Percentiles rank a stretch among this genome's conserved stretches.
Evolutionary conservation across 2,888 invertebrate species (phyloP).

Genomic region (Cataglyphis cursor): DNA sequence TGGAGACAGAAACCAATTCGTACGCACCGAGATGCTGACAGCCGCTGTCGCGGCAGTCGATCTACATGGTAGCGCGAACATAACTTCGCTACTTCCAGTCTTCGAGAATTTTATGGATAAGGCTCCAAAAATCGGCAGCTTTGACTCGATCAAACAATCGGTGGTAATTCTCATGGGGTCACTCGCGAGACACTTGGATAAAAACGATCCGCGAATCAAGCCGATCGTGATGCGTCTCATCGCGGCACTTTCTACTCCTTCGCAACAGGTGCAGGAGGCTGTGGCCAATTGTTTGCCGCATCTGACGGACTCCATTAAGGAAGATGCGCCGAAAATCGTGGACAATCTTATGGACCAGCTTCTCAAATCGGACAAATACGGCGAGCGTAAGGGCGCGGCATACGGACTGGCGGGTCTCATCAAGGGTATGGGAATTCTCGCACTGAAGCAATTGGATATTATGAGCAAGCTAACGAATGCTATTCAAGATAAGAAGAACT

Average conservation of each 20-base stretch:
- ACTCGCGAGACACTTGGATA: slow-evolving; percentile 97
- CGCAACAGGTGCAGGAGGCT: slow-evolving; percentile 99
- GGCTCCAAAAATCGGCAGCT: slow-evolving; percentile 96
- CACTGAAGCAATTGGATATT: slow-evolving; percentile 97
- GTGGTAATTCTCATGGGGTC: slow-evolving; percentile 99
- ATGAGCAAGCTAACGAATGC: slow-evolving; percentile 97
- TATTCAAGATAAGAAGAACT: slow-evolving; percentile 98
- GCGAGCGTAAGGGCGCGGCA: slow-evolving; percentile 97
- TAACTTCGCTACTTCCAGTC: slow-evolving; percentile 92
- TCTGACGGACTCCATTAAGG: slow-evolving; percentile 96
- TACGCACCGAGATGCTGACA: slow-evolving; percentile 96
- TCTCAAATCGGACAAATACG: slow-evolving; percentile 96
- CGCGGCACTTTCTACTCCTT: slow-evolving; percentile 97
- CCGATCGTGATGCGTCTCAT: slow-evolving; percentile 97
- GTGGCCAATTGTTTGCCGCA: slow-evolving; percentile 98
- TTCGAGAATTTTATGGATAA: slow-evolving; percentile 97
- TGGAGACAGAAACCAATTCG: slow-evolving; percentile 93
- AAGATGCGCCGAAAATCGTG: slow-evolving; percentile 95
- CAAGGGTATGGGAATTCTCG: slow-evolving; percentile 98
- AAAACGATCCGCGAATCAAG: slow-evolving; percentile 95
- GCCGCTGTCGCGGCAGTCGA: slow-evolving; percentile 97
- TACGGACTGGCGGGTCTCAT: slow-evolving; percentile 98
- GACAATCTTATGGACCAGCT: slow-evolving; percentile 95
- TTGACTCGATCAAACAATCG: slow-evolving; percentile 97
- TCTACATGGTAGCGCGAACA: slow-evolving; percentile 94